phyloP scores from a whole-genome alignment of 2,888 invertebrate species.

The Spatulosminthurus flaviceps region DNA sequence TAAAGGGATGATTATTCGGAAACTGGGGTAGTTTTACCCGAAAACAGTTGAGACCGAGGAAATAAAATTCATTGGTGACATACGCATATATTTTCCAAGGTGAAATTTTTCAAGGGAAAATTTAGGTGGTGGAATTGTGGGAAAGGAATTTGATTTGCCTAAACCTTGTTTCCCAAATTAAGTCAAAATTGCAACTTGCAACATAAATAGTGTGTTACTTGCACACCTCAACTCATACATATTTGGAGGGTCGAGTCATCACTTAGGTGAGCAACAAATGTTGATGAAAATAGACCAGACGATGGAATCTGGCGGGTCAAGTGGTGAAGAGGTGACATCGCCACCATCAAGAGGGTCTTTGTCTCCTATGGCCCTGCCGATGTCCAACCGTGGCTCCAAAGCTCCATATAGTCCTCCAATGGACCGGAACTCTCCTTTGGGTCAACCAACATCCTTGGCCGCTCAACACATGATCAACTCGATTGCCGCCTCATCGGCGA shows the following conservation, averaged over 20 bases:
- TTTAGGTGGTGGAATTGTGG: neutral
- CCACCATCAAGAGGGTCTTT: conserved; percentile 62
- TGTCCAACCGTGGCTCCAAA: conserved; percentile 53
- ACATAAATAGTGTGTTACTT: conserved; percentile 55
- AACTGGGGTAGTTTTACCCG: too few species aligned
- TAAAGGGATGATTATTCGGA: too few species aligned
- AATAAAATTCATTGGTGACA: too few species aligned
- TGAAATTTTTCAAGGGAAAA: neutral
- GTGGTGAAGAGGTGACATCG: conserved; percentile 63
- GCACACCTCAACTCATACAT: conserved; percentile 58
- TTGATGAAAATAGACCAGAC: conserved; percentile 64
- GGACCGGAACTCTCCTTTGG: conserved; percentile 70
- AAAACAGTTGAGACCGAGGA: too few species aligned
- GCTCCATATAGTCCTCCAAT: conserved; percentile 61
- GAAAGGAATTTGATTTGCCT: neutral
- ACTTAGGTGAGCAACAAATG: conserved; percentile 55
- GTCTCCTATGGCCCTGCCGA: conserved; percentile 61
- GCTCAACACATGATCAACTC: conserved; percentile 84
- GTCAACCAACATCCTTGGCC: conserved; percentile 82
- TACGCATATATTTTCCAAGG: too few species aligned
- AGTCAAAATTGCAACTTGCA: conserved; percentile 57
- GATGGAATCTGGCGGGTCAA: conserved; percentile 64
- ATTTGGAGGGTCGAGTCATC: conserved; percentile 43
- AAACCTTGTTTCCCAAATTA: neutral
- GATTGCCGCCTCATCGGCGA: conserved; percentile 68